Percentiles rank a stretch among this genome's conserved stretches.
These are phyloP conservation scores for Polymixis flavicincta DNA, from an alignment of 2,888 invertebrate species.

Conservation along the genomic window DNA sequence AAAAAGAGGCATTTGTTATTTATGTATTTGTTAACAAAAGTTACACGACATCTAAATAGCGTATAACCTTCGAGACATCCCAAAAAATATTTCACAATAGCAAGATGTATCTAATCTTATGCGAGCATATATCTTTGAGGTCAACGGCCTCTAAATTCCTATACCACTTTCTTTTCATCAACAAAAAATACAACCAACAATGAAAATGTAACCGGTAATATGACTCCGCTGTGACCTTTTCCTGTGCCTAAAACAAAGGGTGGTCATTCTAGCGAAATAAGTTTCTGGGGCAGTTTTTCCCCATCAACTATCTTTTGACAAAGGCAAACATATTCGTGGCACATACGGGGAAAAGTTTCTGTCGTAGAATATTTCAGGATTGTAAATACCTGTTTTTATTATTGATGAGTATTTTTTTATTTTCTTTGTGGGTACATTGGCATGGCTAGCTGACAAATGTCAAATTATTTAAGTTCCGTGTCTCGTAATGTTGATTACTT, in stretches of 20 bases:
- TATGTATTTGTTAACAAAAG: slow-evolving; percentile 14
- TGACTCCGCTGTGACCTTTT: slow-evolving; percentile 68
- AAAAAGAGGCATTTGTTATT: not conserved
- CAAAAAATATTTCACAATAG: slow-evolving; percentile 19
- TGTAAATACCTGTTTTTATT: too few relatives aligned
- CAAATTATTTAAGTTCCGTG: too few relatives aligned
- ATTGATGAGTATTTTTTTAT: too few relatives aligned
- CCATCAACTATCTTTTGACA: slow-evolving; percentile 66
- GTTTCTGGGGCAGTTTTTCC: slow-evolving; percentile 70
- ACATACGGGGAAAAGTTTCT: not conserved
- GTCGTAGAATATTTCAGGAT: too few relatives aligned
- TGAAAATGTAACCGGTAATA: slow-evolving; percentile 63
- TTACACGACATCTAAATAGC: slow-evolving; percentile 9
- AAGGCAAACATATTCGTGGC: slow-evolving; percentile 6
- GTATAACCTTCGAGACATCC: not conserved
- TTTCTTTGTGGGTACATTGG: too few relatives aligned
- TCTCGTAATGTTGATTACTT: too few relatives aligned
- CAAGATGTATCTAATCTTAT: slow-evolving; percentile 26
- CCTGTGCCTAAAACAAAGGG: slow-evolving; percentile 68
- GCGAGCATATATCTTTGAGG: slow-evolving; percentile 10
- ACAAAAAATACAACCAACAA: slow-evolving; percentile 64
- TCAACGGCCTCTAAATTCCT: slow-evolving; percentile 23
- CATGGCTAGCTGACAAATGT: too few relatives aligned
- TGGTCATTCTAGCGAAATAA: slow-evolving; percentile 72
- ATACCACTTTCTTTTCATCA: slow-evolving; percentile 46